Evolutionary conservation across 2,113 vertebrate genomes (phyloP).

Genomic region (Crotalus viridis): DNA sequence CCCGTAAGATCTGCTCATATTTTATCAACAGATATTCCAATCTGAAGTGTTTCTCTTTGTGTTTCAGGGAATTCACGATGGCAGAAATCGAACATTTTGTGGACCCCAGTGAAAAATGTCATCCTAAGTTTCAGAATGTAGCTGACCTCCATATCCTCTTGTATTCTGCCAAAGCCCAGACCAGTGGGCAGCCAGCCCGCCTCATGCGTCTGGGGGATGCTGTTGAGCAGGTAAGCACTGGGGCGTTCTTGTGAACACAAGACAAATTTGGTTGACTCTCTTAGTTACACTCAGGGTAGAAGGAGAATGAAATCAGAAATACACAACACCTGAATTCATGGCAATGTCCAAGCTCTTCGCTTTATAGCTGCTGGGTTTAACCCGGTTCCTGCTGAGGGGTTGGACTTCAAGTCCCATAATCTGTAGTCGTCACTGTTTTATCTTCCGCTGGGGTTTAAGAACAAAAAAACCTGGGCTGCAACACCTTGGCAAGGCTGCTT

Average conservation of each 20-base stretch:
- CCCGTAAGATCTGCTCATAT: neutral
- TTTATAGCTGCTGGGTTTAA: neutral
- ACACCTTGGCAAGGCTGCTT: neutral
- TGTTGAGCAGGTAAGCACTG: slow-evolving; percentile 83
- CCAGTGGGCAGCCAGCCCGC: slow-evolving; percentile 91
- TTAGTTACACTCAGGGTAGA: neutral
- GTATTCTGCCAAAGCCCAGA: slow-evolving; percentile 95
- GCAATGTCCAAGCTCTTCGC: neutral
- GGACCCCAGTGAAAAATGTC: slow-evolving; percentile 91
- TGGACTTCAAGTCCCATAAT: neutral
- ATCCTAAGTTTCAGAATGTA: slow-evolving; percentile 89
- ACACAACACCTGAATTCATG: neutral
- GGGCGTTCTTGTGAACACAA: too few species aligned
- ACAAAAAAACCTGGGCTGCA: neutral
- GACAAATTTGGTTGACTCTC: neutral
- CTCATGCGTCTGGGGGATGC: slow-evolving; percentile 91
- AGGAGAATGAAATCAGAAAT: neutral
- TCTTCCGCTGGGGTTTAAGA: neutral
- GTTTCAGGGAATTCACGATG: slow-evolving; percentile 95
- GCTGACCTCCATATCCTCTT: slow-evolving; percentile 84
- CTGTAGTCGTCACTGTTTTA: neutral
- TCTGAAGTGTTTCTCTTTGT: accelerated
- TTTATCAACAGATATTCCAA: neutral
- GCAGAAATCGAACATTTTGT: slow-evolving; percentile 99
- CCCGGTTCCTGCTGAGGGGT: neutral